Base-by-base conservation (phyloP, 2,888 invertebrate species). In the Tuberolachnus salignus region DNA sequence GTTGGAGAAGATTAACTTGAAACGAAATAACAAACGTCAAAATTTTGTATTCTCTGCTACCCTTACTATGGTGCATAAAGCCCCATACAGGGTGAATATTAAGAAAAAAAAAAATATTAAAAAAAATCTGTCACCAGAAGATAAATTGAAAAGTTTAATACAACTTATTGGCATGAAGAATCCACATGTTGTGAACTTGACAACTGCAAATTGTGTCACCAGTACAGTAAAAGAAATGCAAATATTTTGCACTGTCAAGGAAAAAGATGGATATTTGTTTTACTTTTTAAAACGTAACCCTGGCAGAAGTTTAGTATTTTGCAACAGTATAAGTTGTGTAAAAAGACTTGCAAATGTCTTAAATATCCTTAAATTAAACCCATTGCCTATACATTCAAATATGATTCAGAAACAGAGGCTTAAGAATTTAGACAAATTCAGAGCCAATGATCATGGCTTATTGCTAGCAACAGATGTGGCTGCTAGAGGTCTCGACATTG, bases 21-120 rank as follows among this genome's bases (percentile, higher is more conserved):
- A 92, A 83, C 89, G 90, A 55, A 84, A 83, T 0, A 84, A 84
- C 0, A 89, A 88, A 57, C 87, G 98, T 2, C 98, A 99, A 86
- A 97, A 93, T 84, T 96, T 98, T 84, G 94, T 99, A 0, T 98
- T 98, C 87, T 99, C 98, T 0, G 99, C 99, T 16, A 99, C 99
- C 0, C 88, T 99, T 46, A 95, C 98, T 0, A 86, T 98, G 84
- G 92, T 95, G 0, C 97, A 97, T 82, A 93, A 94, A 78, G 88
- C 95, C 59, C 93, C 94, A 0, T 88, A 89, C 44, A 91, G 94
- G 85, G 87, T 93, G 3, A 73, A 69, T 46, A 80, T 82, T 49
- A 82, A 82, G 59, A 81, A 82, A 81, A 82, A 80, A 53, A 85
- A 87, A 85, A 81, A 83, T 83, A 80, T 82, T 23, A 81, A 81